A percentile compares a stretch with the other conserved stretches of the same genome.
phyloP scores from a whole-genome alignment of 1,140 invertebrate genomes.

The Vollenhovia emeryi region DNA sequence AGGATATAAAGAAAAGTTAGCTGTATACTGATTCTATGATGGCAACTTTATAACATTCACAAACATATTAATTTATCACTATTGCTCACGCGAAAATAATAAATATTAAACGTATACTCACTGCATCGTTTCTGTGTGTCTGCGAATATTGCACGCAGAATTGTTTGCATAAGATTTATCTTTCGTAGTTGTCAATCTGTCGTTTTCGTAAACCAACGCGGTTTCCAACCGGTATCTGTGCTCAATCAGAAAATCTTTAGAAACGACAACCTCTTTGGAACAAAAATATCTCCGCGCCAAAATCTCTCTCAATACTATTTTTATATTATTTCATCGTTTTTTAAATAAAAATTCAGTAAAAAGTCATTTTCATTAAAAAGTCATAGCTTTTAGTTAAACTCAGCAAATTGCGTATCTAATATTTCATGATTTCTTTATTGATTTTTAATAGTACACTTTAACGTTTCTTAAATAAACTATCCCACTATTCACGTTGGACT shows the following conservation, averaged over 20 bases:
- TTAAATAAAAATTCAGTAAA: too few relatives aligned
- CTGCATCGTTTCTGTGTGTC: conserved; percentile 19
- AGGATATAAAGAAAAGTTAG: neutral
- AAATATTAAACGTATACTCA: neutral
- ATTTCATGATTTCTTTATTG: too few relatives aligned
- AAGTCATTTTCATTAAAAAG: too few relatives aligned
- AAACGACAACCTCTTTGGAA: neutral
- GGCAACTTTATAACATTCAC: neutral
- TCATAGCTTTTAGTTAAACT: too few relatives aligned
- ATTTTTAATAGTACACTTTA: too few relatives aligned
- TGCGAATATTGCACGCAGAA: neutral
- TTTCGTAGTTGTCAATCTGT: neutral
- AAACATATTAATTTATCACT: neutral
- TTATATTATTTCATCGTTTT: too few relatives aligned
- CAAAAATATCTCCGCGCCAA: neutral
- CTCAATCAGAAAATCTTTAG: neutral
- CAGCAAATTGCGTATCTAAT: too few relatives aligned
- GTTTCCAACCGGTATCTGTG: conserved; percentile 30
- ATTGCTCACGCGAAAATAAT: neutral
- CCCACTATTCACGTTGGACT: neutral
- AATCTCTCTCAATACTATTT: too few relatives aligned
- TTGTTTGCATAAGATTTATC: neutral
- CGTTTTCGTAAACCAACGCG: neutral
- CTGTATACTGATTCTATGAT: conserved; percentile 3
- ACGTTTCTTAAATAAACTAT: neutral